phyloP scores from a whole-genome alignment of 2,888 invertebrate species.

The Cosmia pyralina region DNA sequence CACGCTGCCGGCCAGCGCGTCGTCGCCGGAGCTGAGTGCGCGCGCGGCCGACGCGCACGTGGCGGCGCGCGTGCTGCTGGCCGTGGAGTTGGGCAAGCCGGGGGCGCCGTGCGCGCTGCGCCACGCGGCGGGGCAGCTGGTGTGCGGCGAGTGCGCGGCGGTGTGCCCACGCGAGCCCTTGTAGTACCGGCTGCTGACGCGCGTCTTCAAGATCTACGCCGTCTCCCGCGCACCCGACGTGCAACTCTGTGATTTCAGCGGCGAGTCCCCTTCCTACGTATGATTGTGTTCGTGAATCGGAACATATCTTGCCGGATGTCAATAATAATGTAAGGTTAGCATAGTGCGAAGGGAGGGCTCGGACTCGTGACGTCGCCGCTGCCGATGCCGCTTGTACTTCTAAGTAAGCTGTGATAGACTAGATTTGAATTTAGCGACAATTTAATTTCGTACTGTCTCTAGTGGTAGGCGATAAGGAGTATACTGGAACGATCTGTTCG shows the following conservation, averaged over 20 bases:
- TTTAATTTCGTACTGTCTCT: conserved; percentile 76
- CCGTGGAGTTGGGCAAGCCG: conserved; percentile 79
- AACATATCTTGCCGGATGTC: conserved; percentile 72
- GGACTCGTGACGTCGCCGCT: conserved; percentile 56
- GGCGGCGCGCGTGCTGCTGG: conserved; percentile 82
- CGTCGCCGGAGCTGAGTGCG: conserved; percentile 83
- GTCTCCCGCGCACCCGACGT: conserved; percentile 69
- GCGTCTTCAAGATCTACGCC: conserved; percentile 87
- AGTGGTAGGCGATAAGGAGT: conserved; percentile 83
- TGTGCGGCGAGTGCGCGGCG: conserved; percentile 75
- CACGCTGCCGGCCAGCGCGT: conserved; percentile 80
- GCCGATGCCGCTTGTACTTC: conserved; percentile 75
- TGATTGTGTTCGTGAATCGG: conserved; percentile 59
- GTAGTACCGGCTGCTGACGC: conserved; percentile 88
- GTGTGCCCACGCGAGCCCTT: conserved; percentile 76
- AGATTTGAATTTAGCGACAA: conserved; percentile 84
- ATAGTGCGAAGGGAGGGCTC: conserved; percentile 54
- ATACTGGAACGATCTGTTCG: conserved; percentile 74
- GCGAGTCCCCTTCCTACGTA: conserved; percentile 57
- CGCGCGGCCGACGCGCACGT: conserved; percentile 62
- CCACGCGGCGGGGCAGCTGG: conserved; percentile 41
- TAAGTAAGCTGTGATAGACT: conserved; percentile 89
- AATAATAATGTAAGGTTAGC: conserved; percentile 60
- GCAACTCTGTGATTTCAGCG: conserved; percentile 63
- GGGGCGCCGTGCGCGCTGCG: conserved; percentile 61